Percentiles rank a stretch among this genome's conserved stretches.
These are phyloP conservation scores for Monochamus alternatus DNA, from an alignment of 2,888 invertebrate species.

Conservation along the genomic window DNA sequence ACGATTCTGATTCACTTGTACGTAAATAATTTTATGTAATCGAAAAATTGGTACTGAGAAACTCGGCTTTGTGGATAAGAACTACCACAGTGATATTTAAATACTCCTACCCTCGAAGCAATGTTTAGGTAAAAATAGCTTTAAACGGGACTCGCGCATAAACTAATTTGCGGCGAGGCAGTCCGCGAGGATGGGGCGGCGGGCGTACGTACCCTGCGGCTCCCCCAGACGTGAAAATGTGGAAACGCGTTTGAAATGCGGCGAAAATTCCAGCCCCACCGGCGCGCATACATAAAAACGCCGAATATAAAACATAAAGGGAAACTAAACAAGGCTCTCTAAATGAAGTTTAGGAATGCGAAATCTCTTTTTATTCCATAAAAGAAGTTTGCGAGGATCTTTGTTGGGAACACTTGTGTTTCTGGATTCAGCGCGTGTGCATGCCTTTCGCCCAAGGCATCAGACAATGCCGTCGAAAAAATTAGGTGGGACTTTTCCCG, in stretches of 20 bases:
- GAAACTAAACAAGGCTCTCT: constrained; percentile 48
- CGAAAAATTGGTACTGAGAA: too few relatives aligned
- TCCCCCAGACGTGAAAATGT: constrained; percentile 7
- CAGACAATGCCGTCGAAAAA: constrained; percentile 35
- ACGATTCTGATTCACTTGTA: too few relatives aligned
- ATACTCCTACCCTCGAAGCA: background rate
- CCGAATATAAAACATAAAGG: constrained; percentile 40
- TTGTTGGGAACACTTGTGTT: constrained; percentile 42
- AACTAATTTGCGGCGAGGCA: constrained; percentile 6
- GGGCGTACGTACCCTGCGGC: constrained; percentile 13
- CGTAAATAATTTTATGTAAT: too few relatives aligned
- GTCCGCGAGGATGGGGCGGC: background rate
- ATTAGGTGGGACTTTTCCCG: constrained; percentile 30
- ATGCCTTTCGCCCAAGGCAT: constrained; percentile 32
- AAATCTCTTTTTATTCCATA: constrained; percentile 53
- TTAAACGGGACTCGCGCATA: constrained; percentile 13
- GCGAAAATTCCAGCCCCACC: constrained; percentile 22
- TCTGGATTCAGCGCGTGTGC: constrained; percentile 47
- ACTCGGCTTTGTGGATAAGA: too few relatives aligned
- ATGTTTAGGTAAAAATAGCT: background rate
- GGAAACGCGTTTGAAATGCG: constrained; percentile 20
- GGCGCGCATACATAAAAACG: constrained; percentile 32
- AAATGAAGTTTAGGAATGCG: constrained; percentile 52
- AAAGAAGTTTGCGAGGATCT: constrained; percentile 48
- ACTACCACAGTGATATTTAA: background rate